Evolutionary conservation across 2,888 invertebrate genomes (phyloP), one percentile per base, ranked within the genome.

Genomic region (Sphaerophoria taeniata): DNA sequence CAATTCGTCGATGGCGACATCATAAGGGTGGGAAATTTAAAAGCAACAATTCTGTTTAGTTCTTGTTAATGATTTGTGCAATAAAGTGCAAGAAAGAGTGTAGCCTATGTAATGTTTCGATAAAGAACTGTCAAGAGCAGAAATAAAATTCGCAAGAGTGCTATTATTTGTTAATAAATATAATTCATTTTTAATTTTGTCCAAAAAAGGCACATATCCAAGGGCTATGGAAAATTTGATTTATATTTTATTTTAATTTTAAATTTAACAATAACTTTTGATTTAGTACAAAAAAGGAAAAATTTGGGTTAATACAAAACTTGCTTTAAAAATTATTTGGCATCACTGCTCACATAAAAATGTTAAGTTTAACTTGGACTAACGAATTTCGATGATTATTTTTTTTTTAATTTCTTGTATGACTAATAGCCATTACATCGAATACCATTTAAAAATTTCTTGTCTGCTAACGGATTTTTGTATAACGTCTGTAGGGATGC

Each of bases 381-480:
- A 16, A 12, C 34, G 2, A 24, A 49, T 65, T 65, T 65, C 65
- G 65, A 65, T 65, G 65, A 14, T 49, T 4, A 36, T 0, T 72
- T 53, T 16, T 49, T 67, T 53, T 16, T 49, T 34, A 0, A 4
- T n/a, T 53, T 51, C 12, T 7, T 9, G 14, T 69, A 12, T 45
- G 31, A 33, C 76, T 88, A 89, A 87, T 87, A 89, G 49, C 89
- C 89, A 83, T 88, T 88, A 76, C 88, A 89, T 51, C 87, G 86
- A 69, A 89, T 87, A 58, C 88, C 88, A 80, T 88, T 88, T 79
- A 88, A 87, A 74, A 87, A 87, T 75, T 74, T 87, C 14, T 72
- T 87, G 69, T 87, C 87, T 49, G 53, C 70, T 74, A 84, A 36
- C 24, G 87, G 63, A 67, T 87, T 88, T 58, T 88, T 81, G 74